Conservation (phyloP, 2,888 invertebrate genomes). For the Therioaphis trifolii region DNA sequence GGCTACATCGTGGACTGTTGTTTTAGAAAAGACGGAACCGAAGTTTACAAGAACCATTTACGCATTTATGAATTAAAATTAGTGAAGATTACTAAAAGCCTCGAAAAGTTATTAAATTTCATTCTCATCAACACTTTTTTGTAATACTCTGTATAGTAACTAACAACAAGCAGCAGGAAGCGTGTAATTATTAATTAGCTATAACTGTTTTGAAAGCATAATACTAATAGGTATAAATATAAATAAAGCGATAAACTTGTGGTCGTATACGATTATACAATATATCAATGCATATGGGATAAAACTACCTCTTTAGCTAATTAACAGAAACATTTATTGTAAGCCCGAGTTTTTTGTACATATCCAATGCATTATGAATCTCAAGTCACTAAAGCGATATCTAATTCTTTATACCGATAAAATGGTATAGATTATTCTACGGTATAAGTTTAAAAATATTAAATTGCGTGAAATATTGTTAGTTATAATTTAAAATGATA, state of each 20-base stretch:
- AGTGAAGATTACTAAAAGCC: background rate
- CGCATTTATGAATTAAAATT: background rate
- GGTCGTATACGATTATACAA: background rate
- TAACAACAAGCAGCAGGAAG: background rate
- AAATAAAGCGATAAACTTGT: background rate
- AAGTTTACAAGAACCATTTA: background rate
- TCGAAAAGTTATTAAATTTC: background rate
- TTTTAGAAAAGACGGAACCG: background rate
- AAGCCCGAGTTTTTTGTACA: background rate
- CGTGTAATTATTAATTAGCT: background rate
- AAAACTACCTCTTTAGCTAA: background rate
- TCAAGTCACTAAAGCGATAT: background rate
- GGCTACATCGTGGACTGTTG: background rate
- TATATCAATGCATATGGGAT: background rate
- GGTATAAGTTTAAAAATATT: background rate
- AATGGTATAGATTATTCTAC: background rate
- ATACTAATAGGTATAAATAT: no score
- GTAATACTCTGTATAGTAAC: background rate
- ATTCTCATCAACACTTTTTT: background rate
- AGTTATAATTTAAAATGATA: no score
- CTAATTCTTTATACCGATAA: background rate
- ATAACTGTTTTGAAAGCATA: background rate
- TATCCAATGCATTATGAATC: background rate
- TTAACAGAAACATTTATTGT: background rate
- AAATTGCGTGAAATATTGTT: no score